These are phyloP conservation scores for Macrostomum cliftonense DNA, from an alignment of 2,888 invertebrate species.

Conservation along the genomic window DNA sequence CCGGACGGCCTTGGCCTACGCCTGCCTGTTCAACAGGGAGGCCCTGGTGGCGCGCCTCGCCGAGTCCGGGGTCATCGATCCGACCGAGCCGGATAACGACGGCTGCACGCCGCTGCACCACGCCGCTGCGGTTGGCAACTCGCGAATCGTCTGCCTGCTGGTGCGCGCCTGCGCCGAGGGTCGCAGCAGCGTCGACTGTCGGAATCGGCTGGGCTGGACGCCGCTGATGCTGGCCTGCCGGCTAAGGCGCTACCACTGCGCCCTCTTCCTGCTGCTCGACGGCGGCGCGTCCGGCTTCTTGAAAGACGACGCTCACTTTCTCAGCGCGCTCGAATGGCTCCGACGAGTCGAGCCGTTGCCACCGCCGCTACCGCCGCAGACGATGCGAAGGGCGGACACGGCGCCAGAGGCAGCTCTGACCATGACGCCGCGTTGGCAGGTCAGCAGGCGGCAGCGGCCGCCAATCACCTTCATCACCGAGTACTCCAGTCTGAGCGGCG, in stretches of 20 bases:
- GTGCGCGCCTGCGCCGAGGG: slow-evolving; percentile 17
- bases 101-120: slow-evolving; percentile 30
- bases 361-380: no score
- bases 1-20: slow-evolving; percentile 27
- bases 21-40: slow-evolving; percentile 25
- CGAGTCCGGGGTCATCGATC: slow-evolving; percentile 23
- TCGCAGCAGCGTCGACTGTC: slow-evolving; percentile 23
- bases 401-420: no score
- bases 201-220: slow-evolving; percentile 29
- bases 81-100: slow-evolving; percentile 28
- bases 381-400: no score
- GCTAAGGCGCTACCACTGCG: slow-evolving; percentile 21
- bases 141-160: slow-evolving; percentile 19
- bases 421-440: no score
- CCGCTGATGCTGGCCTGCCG: slow-evolving; percentile 27
- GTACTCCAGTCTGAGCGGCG: no score
- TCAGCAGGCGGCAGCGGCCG: no score
- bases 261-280: slow-evolving; percentile 20
- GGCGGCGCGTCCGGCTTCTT: slow-evolving; percentile 24
- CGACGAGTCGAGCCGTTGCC: neutral
- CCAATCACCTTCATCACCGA: no score
- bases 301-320: slow-evolving; percentile 24
- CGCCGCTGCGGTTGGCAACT: slow-evolving; percentile 24
- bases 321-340: slow-evolving; percentile 27
- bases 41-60: slow-evolving; percentile 21